Evolutionary conservation across 2,113 vertebrate genomes (phyloP).

Genomic region (Mustelus asterias): DNA sequence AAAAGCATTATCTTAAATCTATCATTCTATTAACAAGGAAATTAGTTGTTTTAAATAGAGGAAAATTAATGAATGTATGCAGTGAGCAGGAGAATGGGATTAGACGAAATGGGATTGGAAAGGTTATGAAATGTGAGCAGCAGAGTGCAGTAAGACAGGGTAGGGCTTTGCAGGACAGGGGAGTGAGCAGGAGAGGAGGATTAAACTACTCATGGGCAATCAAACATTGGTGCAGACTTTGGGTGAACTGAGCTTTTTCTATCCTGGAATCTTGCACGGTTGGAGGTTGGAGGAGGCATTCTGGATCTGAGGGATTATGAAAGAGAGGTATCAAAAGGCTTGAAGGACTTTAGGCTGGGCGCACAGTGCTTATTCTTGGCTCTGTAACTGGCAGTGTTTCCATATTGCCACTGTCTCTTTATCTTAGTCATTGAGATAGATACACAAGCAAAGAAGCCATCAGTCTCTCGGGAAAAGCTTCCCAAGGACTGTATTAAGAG

Average conservation of each 20-base stretch:
- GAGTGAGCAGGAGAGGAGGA: background rate
- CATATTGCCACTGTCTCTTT: background rate
- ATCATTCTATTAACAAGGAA: background rate
- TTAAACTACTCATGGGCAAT: too few relatives aligned
- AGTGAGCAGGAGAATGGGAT: too few relatives aligned
- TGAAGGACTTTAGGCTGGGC: background rate
- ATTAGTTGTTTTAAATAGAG: background rate
- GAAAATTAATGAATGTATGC: background rate
- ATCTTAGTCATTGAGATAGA: conserved; percentile 9
- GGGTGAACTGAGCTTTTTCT: background rate
- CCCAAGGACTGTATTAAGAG: background rate
- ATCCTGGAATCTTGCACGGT: background rate
- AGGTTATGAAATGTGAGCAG: background rate
- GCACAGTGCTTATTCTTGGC: background rate
- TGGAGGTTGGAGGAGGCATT: background rate
- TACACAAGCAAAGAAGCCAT: background rate
- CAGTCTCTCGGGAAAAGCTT: background rate
- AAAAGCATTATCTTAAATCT: background rate
- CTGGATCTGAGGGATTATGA: background rate
- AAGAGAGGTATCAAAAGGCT: background rate
- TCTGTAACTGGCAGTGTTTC: background rate
- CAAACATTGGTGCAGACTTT: background rate
- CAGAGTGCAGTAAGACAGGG: background rate
- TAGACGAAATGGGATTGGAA: too few relatives aligned
- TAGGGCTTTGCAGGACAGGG: background rate